Evolutionary conservation across 2,113 vertebrate genomes (phyloP).

Genomic region (Cyphomyrus discorhynchus): DNA sequence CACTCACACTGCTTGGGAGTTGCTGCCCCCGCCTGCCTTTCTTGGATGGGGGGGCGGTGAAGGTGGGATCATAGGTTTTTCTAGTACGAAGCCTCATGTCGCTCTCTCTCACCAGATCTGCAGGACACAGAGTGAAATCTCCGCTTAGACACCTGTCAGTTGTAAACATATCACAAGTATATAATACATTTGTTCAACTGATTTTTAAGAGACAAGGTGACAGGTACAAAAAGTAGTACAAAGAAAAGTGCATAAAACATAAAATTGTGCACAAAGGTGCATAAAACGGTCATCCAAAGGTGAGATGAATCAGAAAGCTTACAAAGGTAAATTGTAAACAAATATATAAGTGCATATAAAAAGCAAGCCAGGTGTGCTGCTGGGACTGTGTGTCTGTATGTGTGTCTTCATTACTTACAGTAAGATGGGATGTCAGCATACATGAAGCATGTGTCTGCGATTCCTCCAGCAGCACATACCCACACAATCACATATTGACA

Average conservation of each 20-base stretch:
- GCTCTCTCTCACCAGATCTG: constrained; percentile 44
- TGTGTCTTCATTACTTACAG: not conserved
- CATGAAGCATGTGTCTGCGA: not conserved
- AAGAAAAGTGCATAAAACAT: not conserved
- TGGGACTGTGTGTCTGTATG: not conserved
- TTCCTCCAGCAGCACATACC: not conserved
- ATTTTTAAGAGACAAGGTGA: not conserved
- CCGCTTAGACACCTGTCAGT: not conserved
- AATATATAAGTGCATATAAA: not conserved
- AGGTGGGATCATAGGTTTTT: constrained; percentile 81
- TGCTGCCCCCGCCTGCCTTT: constrained; percentile 69
- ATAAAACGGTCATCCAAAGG: not conserved
- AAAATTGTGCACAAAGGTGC: not conserved
- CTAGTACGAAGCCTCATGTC: constrained; percentile 68
- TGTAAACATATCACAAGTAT: not conserved
- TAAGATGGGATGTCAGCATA: not conserved
- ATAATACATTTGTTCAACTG: not conserved
- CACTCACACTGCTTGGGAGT: constrained; percentile 57
- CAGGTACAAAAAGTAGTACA: not conserved
- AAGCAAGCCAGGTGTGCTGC: not conserved
- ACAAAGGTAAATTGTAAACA: not conserved
- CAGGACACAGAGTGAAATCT: not conserved
- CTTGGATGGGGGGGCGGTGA: constrained; percentile 44
- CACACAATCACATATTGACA: not conserved
- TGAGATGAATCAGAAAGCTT: not conserved